Percentiles rank a stretch among this genome's conserved stretches.
Conservation (phyloP, 2,797 vertebrate species). For the Megalops cyprinoides region DNA sequence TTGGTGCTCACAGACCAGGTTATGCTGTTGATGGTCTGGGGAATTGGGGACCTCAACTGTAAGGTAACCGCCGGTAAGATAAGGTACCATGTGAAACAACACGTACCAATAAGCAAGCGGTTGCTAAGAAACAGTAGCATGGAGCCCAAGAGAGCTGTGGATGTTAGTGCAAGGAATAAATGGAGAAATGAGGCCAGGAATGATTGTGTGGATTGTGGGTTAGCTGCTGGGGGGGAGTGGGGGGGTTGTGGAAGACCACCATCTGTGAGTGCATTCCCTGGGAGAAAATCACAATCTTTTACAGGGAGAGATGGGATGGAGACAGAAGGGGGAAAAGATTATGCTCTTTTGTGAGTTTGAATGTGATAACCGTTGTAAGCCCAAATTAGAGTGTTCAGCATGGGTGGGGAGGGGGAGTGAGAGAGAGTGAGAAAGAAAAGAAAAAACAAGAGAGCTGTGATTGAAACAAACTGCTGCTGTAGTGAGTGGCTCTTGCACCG, state of each 20-base stretch:
- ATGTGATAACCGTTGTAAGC: slow-evolving; percentile 8
- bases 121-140: slow-evolving; percentile 32
- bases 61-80: not conserved
- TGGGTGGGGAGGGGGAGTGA: not conserved
- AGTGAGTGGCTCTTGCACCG: not conserved
- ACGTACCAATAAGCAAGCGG: slow-evolving; percentile 12
- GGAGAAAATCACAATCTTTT: not conserved
- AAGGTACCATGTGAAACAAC: not conserved
- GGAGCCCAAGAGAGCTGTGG: slow-evolving; percentile 3
- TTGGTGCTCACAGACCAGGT: not conserved
- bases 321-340: slow-evolving; percentile 15
- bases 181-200: slow-evolving; percentile 16
- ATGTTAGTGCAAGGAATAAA: not conserved
- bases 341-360: slow-evolving; percentile 13
- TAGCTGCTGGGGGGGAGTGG: not conserved
- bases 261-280: slow-evolving; percentile 23
- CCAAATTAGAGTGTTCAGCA: slow-evolving; percentile 1
- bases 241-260: not conserved
- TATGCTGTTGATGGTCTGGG: not conserved
- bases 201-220: not conserved
- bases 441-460: no score
- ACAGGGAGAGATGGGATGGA: not conserved
- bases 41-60: not conserved
- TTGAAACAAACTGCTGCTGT: not conserved
- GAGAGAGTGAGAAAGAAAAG: not conserved